These are phyloP conservation scores for Temnothorax rugatulus DNA, from an alignment of 2,888 invertebrate species.

Conservation along the genomic window DNA sequence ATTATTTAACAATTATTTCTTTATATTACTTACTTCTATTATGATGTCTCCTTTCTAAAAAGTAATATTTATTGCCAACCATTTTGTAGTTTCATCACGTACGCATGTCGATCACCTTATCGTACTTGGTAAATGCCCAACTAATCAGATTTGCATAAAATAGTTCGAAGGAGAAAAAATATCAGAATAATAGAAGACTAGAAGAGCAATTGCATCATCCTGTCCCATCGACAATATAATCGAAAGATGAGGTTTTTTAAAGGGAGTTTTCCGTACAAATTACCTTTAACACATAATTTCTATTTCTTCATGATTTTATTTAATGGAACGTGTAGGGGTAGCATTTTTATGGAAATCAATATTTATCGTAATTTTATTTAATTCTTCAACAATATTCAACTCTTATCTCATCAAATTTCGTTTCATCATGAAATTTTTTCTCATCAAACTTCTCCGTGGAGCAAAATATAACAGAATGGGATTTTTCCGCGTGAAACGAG, in stretches of 20 bases:
- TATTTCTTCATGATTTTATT: not conserved
- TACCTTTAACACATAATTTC: not conserved
- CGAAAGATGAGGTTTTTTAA: not conserved
- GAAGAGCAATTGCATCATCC: not conserved
- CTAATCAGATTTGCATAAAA: constrained; percentile 25
- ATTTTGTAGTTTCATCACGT: not conserved
- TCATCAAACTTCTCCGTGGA: not conserved
- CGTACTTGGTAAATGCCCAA: not conserved
- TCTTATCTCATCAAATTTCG: not conserved
- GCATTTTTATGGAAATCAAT: not conserved
- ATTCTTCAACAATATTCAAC: not conserved
- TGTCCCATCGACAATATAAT: not conserved
- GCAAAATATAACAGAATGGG: not conserved
- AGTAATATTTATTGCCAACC: not conserved
- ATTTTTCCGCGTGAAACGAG: not conserved
- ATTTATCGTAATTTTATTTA: not conserved
- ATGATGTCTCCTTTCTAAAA: not conserved
- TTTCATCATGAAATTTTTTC: not conserved
- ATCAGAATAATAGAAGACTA: not conserved
- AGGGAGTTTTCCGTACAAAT: not conserved
- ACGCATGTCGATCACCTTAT: not conserved
- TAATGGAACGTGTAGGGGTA: not conserved
- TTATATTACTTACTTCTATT: not conserved
- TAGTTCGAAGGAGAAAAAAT: not conserved
- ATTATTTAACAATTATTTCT: not conserved